phyloP scores from a whole-genome alignment of 30 jellyfish, hydroid and myxozoan genomes.

The Turritopsis rubra region DNA sequence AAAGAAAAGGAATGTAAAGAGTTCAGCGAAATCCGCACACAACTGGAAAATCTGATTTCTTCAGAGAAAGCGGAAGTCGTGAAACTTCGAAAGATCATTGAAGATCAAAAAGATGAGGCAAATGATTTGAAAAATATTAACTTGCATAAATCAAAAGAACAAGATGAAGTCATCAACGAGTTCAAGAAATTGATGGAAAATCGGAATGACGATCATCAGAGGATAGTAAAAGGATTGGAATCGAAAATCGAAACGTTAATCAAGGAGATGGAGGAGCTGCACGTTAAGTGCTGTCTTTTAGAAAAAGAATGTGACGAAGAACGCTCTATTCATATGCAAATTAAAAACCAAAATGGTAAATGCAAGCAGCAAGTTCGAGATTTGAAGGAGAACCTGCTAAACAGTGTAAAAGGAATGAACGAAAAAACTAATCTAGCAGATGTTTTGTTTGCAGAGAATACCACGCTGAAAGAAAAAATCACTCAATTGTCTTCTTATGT shows the following conservation, averaged over 20 bases:
- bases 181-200: neutral
- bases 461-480: constrained; percentile 1
- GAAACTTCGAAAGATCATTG: neutral
- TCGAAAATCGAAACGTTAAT: neutral
- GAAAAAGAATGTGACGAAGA: neutral
- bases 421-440: neutral
- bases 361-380: neutral
- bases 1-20: neutral
- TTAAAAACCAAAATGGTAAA: neutral
- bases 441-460: neutral
- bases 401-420: neutral
- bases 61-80: neutral
- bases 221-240: neutral
- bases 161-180: neutral
- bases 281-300: neutral
- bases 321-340: neutral
- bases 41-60: neutral
- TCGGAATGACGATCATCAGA: neutral
- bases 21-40: neutral
- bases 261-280: neutral
- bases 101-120: neutral
- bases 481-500: neutral
- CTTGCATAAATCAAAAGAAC: neutral
- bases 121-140: neutral
- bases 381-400: neutral